Conservation (phyloP, 2,113 vertebrate genomes). For the Tachuris rubrigastra region DNA sequence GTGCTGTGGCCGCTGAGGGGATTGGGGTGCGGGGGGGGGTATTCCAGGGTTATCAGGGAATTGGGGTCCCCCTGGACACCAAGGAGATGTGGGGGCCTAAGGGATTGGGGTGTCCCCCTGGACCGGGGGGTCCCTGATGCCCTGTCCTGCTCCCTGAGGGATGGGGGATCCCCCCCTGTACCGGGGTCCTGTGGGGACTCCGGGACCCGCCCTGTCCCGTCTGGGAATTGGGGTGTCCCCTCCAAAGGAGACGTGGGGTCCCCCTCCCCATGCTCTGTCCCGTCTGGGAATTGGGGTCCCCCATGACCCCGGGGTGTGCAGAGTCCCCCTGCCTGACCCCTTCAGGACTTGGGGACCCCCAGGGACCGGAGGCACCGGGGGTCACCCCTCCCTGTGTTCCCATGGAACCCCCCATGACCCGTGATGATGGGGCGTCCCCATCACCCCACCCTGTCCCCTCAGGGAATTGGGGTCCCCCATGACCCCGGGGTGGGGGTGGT, state of each 20-base stretch:
- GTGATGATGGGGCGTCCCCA: rapidly evolving
- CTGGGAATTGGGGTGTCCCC: not conserved
- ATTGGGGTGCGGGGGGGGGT: not conserved
- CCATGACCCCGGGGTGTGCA: not conserved
- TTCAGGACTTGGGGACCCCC: not conserved
- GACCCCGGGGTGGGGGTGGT: no score
- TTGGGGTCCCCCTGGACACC: not conserved
- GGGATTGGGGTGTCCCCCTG: not conserved
- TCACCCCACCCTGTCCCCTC: not conserved
- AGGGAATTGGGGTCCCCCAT: not conserved
- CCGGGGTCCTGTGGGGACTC: not conserved
- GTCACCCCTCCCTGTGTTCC: not conserved
- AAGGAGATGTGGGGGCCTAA: not conserved
- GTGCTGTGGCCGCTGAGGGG: not conserved
- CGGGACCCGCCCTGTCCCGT: not conserved
- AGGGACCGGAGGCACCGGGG: not conserved
- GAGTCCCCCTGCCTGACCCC: not conserved
- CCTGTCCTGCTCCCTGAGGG: not conserved
- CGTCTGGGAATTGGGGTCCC: not conserved
- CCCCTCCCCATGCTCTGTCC: not conserved
- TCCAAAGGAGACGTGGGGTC: no score
- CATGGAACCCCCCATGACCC: not conserved
- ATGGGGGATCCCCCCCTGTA: not conserved
- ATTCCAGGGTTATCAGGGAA: not conserved
- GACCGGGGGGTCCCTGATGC: not conserved